Conservation (phyloP, 2,888 invertebrate species). For the Nemapogon koenigi region DNA sequence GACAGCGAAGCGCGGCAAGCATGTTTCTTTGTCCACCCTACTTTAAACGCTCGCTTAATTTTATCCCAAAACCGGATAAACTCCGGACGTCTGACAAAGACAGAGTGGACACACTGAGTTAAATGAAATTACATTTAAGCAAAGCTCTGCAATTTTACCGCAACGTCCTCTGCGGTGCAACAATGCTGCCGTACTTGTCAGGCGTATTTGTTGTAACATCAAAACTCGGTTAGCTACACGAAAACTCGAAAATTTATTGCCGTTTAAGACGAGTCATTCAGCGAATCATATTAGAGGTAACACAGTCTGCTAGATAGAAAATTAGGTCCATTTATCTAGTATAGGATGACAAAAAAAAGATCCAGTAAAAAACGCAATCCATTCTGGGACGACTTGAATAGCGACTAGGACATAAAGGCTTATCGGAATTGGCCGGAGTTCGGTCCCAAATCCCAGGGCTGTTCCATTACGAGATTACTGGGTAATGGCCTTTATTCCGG, state of each 20-base stretch:
- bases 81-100: conserved; percentile 5
- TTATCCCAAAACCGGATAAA: conserved; percentile 4
- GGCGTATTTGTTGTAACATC: background rate
- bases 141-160: conserved; percentile 3
- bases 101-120: conserved; percentile 7
- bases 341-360: too few species aligned
- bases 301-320: too few species aligned
- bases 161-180: too few species aligned
- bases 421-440: conserved; percentile 23
- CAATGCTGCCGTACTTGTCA: background rate
- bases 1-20: background rate
- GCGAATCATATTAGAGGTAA: too few species aligned
- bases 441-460: conserved; percentile 14
- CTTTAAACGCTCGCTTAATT: conserved; percentile 6
- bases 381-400: background rate
- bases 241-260: too few species aligned
- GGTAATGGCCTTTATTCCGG: conserved; percentile 22
- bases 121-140: conserved; percentile 6
- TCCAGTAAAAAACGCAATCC: conserved; percentile 4
- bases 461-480: conserved; percentile 27
- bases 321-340: too few species aligned
- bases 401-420: conserved; percentile 18
- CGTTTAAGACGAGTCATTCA: too few species aligned
- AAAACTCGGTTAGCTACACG: too few species aligned
- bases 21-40: background rate